Conservation (phyloP, 1,140 invertebrate genomes). For the Drosophila insularis region DNA sequence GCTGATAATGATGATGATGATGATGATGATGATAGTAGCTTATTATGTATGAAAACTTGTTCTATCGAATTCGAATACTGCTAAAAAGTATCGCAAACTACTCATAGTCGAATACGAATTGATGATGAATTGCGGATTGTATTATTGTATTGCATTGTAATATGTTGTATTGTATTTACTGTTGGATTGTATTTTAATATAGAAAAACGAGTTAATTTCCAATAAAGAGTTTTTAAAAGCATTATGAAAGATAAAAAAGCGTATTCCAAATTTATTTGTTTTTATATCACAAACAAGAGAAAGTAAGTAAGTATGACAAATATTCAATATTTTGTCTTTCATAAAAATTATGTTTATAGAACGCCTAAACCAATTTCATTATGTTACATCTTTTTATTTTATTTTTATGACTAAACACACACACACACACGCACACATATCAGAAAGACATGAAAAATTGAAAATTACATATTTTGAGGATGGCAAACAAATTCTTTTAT, state of each 20-base stretch:
- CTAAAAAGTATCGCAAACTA: conserved; percentile 4
- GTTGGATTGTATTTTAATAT: conserved; percentile 80
- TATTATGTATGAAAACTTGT: conserved; percentile 12
- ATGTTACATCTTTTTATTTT: not conserved
- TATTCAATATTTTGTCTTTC: not conserved
- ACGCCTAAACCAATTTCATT: not conserved
- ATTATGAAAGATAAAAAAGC: conserved; percentile 35
- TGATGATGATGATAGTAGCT: not conserved
- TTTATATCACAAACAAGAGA: no score
- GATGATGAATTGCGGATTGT: conserved; percentile 34
- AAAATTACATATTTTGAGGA: conserved; percentile 6
- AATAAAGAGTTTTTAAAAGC: conserved; percentile 75
- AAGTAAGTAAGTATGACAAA: conserved; percentile 4
- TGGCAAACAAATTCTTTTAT: conserved; percentile 9
- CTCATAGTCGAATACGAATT: not conserved
- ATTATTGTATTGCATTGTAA: conserved; percentile 73
- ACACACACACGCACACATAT: not conserved
- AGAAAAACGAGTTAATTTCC: conserved; percentile 69
- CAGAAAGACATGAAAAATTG: not conserved
- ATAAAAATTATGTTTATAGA: conserved; percentile 8
- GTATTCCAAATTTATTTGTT: not conserved
- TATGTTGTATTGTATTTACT: conserved; percentile 79
- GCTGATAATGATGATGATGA: not conserved
- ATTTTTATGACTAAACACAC: not conserved
- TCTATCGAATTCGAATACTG: conserved; percentile 18